Percentiles rank a stretch among this genome's conserved stretches.
Conservation (phyloP, 2,113 vertebrate genomes). For the Chlorodrepanis virens region DNA sequence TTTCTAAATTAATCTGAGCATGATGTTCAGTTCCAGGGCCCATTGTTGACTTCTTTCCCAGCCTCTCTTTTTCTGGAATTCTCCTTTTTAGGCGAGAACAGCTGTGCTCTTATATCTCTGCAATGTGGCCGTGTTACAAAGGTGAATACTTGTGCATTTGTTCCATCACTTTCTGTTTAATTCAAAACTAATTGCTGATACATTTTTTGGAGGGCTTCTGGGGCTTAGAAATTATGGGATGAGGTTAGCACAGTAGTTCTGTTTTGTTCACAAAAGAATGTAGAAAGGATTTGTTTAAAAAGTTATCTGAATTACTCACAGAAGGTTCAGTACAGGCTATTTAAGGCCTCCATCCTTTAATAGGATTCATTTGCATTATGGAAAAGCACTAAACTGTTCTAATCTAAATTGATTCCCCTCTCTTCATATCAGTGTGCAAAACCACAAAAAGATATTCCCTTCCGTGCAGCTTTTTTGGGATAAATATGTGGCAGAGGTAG, state of each 20-base stretch:
- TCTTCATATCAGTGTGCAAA: neutral
- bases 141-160: slow-evolving; percentile 69
- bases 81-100: slow-evolving; percentile 56
- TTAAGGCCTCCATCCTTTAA: slow-evolving; percentile 48
- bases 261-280: slow-evolving; percentile 60
- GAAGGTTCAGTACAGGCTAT: slow-evolving; percentile 30
- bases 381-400: neutral
- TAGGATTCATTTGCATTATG: slow-evolving; percentile 48
- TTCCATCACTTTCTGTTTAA: slow-evolving; percentile 71
- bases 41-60: slow-evolving; percentile 69
- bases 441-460: neutral
- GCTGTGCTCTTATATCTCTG: slow-evolving; percentile 63
- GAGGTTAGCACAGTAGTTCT: slow-evolving; percentile 58
- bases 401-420: neutral
- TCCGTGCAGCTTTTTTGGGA: neutral
- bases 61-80: slow-evolving; percentile 62
- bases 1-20: slow-evolving; percentile 71
- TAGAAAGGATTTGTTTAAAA: slow-evolving; percentile 11
- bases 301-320: slow-evolving; percentile 44
- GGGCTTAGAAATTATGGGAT: slow-evolving; percentile 56
- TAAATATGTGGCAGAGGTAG: neutral
- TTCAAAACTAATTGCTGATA: slow-evolving; percentile 74
- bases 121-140: slow-evolving; percentile 48
- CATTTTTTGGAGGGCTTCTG: slow-evolving; percentile 58
- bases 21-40: slow-evolving; percentile 56